These are phyloP conservation scores for Nysson spinosus DNA, from an alignment of 2,888 invertebrate species.

Conservation along the genomic window DNA sequence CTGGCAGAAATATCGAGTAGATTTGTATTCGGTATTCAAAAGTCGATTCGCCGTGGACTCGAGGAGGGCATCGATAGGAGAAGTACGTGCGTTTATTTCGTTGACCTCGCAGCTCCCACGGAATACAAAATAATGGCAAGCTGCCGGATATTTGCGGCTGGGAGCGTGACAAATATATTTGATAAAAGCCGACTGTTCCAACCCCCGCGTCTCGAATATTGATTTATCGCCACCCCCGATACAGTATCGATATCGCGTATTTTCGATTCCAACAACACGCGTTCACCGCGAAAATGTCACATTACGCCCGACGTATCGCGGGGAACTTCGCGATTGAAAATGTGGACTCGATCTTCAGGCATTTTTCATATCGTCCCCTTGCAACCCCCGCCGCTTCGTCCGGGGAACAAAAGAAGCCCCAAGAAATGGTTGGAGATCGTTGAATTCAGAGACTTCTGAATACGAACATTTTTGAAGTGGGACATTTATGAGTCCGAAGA, in stretches of 20 bases:
- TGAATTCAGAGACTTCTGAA: too few species aligned
- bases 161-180: constrained; percentile 55
- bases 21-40: not conserved
- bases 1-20: not conserved
- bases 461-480: too few species aligned
- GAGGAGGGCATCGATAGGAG: constrained; percentile 22
- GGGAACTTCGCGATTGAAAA: constrained; percentile 6
- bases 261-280: constrained; percentile 40
- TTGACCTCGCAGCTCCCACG: constrained; percentile 22
- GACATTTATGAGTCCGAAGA: too few species aligned
- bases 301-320: constrained; percentile 6
- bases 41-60: constrained; percentile 3
- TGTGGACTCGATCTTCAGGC: not conserved
- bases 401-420: too few species aligned
- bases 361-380: too few species aligned
- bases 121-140: constrained; percentile 52
- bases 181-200: constrained; percentile 44
- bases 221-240: constrained; percentile 54
- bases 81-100: constrained; percentile 44
- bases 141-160: constrained; percentile 57
- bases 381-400: too few species aligned
- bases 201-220: constrained; percentile 52
- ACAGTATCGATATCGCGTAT: constrained; percentile 25
- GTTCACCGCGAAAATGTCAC: constrained; percentile 21
- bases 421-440: too few species aligned